Conservation (phyloP, 2,113 vertebrate species). For the Microcebus jonahi region DNA sequence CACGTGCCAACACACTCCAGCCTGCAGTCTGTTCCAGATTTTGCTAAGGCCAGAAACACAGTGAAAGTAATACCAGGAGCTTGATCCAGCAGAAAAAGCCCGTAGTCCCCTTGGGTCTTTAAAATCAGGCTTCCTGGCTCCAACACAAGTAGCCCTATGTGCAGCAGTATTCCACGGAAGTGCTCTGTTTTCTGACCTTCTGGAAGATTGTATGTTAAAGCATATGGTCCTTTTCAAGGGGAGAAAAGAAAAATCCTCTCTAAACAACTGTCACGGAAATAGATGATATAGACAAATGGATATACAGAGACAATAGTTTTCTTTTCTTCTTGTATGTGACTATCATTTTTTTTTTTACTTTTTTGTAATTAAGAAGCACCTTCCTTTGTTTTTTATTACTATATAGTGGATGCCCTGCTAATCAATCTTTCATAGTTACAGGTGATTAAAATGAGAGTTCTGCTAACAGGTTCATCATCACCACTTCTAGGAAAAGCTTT, state of each 20-base stretch:
- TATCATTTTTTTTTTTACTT: neutral
- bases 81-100: conserved; percentile 60
- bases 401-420: neutral
- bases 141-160: neutral
- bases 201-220: conserved; percentile 45
- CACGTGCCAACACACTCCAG: conserved; percentile 62
- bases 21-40: conserved; percentile 59
- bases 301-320: neutral
- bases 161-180: neutral
- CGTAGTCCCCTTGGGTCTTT: conserved; percentile 40
- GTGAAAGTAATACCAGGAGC: conserved; percentile 53
- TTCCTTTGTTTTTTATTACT: conserved; percentile 24
- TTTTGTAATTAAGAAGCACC: neutral
- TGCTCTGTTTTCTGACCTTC: conserved; percentile 48
- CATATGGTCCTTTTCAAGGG: conserved; percentile 46
- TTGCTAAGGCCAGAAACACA: conserved; percentile 62
- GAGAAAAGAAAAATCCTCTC: neutral
- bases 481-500: neutral
- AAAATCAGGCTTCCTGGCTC: conserved; percentile 61
- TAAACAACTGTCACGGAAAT: neutral
- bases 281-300: neutral
- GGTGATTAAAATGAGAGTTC: neutral
- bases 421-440: neutral
- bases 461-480: neutral
- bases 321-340: neutral